Evolutionary conservation across 1,140 invertebrate species (phyloP), one percentile per base, ranked within the genome.

Genomic region (Solenopsis invicta): DNA sequence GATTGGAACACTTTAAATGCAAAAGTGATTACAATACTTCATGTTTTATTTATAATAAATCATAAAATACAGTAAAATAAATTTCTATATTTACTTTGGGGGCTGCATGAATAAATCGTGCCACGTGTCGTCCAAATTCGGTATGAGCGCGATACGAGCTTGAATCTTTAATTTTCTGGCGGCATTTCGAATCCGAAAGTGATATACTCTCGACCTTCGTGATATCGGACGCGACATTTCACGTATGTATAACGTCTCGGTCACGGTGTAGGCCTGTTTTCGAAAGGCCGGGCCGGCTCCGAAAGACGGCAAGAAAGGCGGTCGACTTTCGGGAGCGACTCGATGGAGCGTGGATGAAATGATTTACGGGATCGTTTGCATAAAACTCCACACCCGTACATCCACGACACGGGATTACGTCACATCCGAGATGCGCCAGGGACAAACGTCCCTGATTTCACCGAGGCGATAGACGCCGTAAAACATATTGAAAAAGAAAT

Each of bases 361-460:
- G 72, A 85, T 78, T 78, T 85, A 85, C 59, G 62, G 29, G 59
- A 77, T 85, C 82, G 50, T 78, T 85, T 85, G 72, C 82, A 85
- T 85, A 78, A 76, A 78, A 85, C 12, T 85, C 74, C 59, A 85
- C 61, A 45, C 59, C 59, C 82, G 74, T 78, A 78, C 61, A 78
- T 78, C 50, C 48, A 78, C 48, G 16, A 48, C 24, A 34, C 4
- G 56, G 48, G 80, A 85, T 85, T 85, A 78, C 80, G 69, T 85
- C 74, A 77, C 10, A 78, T 85, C 72, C 48, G 74, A 85, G 74
- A 85, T 67, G 82, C 61, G 62, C 61, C 74, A 45, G 59, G 34
- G 56, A 52, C 54, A 52, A 37, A 61, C 24, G 41, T 24, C 41
- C 54, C 29, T 75, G 80, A 84, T 84, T 84, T 84, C 80, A 61